Conservation (phyloP, 2,797 vertebrate species). For the Ciconia nigra region DNA sequence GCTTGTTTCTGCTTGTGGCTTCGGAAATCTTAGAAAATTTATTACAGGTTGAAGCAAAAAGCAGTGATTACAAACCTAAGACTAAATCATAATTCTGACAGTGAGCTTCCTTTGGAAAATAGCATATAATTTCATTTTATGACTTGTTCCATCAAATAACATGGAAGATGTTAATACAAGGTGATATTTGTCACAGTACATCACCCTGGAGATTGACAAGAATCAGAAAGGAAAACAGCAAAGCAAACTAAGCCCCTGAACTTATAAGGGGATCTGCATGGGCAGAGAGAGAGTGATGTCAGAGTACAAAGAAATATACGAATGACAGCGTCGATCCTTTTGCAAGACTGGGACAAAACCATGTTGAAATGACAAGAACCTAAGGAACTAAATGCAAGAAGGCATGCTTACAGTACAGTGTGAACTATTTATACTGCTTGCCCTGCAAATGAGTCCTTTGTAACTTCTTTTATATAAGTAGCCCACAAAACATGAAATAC, state of each 20-base stretch:
- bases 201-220: not conserved
- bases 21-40: not conserved
- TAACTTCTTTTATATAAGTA: not conserved
- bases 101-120: not conserved
- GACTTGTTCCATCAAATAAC: not conserved
- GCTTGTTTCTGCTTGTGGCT: not conserved
- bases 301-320: not conserved
- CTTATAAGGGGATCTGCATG: not conserved
- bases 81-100: not conserved
- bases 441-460: not conserved
- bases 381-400: not conserved
- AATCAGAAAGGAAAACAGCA: not conserved
- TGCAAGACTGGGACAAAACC: not conserved
- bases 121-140: not conserved
- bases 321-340: accelerated
- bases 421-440: not conserved
- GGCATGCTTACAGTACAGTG: not conserved
- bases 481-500: not conserved
- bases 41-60: not conserved
- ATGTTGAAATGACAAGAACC: not conserved
- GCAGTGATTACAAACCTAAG: not conserved
- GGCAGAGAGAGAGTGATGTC: not conserved
- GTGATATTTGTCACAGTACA: not conserved
- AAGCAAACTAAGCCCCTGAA: not conserved
- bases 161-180: not conserved